Evolutionary conservation across 2,113 vertebrate genomes (phyloP).

Genomic region (Acrocephalus kingi): DNA sequence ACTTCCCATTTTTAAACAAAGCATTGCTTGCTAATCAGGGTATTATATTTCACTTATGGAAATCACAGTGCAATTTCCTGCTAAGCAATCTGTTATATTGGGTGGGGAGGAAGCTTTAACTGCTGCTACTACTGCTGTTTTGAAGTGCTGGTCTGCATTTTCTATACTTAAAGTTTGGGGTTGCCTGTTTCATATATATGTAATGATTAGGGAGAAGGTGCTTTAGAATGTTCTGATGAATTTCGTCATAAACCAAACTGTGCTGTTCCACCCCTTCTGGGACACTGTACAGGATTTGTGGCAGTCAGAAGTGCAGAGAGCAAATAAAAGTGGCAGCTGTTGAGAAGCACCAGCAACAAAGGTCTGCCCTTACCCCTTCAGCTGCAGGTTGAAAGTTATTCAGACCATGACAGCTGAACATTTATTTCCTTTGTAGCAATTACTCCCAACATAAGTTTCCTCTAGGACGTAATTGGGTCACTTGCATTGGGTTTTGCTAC

Average conservation of each 20-base stretch:
- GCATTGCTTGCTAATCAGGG: constrained; percentile 30
- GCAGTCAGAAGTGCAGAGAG: background rate
- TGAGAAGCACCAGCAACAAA: background rate
- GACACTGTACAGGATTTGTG: background rate
- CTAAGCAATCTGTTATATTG: background rate
- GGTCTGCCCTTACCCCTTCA: background rate
- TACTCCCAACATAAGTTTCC: background rate
- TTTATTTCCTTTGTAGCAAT: background rate
- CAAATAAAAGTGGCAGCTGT: background rate
- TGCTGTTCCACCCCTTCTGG: constrained; percentile 17
- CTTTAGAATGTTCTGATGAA: background rate
- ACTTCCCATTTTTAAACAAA: constrained; percentile 9
- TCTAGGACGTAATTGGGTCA: background rate
- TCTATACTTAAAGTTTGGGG: background rate
- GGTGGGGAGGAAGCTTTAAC: background rate
- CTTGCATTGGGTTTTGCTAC: background rate
- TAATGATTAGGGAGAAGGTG: background rate
- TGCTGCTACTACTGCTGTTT: background rate
- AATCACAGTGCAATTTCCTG: background rate
- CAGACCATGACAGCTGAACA: background rate
- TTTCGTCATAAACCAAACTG: background rate
- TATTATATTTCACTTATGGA: constrained; percentile 20
- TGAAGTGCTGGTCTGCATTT: background rate
- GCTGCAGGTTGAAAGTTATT: background rate
- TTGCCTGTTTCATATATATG: background rate